phyloP scores from a whole-genome alignment of 2,888 invertebrate species.

The Camponotus fellah region DNA sequence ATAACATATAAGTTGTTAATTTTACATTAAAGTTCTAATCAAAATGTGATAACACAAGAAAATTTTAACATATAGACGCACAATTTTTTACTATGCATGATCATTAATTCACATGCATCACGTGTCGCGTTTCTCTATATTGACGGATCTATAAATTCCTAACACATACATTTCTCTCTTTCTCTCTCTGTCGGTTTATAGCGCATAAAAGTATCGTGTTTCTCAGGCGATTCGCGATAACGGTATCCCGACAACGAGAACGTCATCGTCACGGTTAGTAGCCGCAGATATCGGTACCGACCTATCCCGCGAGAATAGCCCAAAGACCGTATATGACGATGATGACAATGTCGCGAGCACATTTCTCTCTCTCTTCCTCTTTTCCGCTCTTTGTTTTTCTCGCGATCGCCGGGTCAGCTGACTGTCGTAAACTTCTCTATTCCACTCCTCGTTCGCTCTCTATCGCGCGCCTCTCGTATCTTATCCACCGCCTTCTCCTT shows the following conservation, averaged over 20 bases:
- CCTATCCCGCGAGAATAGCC: conserved; percentile 37
- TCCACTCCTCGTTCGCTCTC: conserved; percentile 24
- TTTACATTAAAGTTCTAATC: too few species aligned
- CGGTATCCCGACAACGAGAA: conserved; percentile 12
- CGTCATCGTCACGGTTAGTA: conserved; percentile 3
- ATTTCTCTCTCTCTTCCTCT: background rate
- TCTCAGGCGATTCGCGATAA: conserved; percentile 27
- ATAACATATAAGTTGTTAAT: too few species aligned
- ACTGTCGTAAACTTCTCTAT: conserved; percentile 36
- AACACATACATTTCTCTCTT: too few species aligned
- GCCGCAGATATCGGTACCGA: conserved; percentile 30
- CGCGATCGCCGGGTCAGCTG: background rate
- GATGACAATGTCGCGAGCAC: conserved; percentile 4
- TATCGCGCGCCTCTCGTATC: conserved; percentile 43
- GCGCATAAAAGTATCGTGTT: conserved; percentile 44
- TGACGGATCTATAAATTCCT: background rate
- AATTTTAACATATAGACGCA: too few species aligned
- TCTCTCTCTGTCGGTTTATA: conserved; percentile 20
- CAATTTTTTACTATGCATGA: too few species aligned
- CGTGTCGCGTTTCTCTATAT: conserved; percentile 27
- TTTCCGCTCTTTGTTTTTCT: background rate
- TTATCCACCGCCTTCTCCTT: conserved; percentile 16
- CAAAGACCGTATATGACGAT: conserved; percentile 27
- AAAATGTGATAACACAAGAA: too few species aligned
- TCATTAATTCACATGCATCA: background rate